Conservation (phyloP, 2,888 invertebrate genomes). For the Chloroclysta siterata region DNA sequence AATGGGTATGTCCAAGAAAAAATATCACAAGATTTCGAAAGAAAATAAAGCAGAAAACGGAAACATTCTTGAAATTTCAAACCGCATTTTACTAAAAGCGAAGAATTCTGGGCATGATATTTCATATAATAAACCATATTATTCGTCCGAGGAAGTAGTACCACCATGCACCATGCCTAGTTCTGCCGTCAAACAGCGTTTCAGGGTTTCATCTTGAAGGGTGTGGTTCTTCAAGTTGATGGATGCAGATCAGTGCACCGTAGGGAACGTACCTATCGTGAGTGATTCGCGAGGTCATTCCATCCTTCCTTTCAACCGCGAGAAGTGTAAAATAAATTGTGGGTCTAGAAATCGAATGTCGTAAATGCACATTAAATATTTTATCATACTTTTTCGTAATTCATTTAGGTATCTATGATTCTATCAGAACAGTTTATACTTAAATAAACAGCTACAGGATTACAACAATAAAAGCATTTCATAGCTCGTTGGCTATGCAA, state of each 20-base stretch:
- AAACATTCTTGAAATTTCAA: constrained; percentile 21
- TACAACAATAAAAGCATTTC: constrained; percentile 45
- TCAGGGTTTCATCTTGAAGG: no score
- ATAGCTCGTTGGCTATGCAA: constrained; percentile 62
- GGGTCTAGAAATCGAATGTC: not conserved
- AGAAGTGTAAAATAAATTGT: no score
- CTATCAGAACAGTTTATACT: constrained; percentile 11
- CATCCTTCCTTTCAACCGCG: no score
- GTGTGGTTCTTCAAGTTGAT: no score
- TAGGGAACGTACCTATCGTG: no score
- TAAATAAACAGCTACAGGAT: constrained; percentile 28
- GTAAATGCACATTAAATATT: not conserved
- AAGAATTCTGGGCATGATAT: constrained; percentile 14
- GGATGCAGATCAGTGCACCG: no score
- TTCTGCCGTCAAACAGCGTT: no score
- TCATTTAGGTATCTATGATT: not conserved
- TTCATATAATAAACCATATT: not conserved
- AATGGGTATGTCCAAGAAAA: not conserved
- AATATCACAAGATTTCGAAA: constrained; percentile 5
- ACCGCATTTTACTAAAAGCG: constrained; percentile 24
- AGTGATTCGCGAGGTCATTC: no score
- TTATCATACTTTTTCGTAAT: no score
- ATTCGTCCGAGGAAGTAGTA: no score
- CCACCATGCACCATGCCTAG: no score
- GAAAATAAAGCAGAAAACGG: constrained; percentile 12